These are phyloP conservation scores for Drosophila atroscutellata DNA, from an alignment of 2,888 invertebrate genomes.

Conservation along the genomic window DNA sequence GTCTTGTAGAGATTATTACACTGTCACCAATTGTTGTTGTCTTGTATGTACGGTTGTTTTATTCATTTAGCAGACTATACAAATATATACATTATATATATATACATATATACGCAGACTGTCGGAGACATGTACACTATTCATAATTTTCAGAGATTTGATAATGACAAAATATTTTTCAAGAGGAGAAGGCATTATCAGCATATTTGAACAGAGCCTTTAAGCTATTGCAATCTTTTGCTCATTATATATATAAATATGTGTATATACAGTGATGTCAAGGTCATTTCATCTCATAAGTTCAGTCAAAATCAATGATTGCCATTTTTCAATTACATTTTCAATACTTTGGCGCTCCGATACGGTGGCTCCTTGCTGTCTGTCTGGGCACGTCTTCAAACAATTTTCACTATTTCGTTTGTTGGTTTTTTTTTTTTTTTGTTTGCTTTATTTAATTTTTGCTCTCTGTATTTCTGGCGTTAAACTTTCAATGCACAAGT, in stretches of 20 bases:
- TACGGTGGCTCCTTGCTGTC: conserved; percentile 25
- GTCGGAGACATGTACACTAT: background rate
- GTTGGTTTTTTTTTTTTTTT: conserved; percentile 1
- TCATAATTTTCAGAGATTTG: background rate
- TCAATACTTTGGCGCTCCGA: conserved; percentile 32
- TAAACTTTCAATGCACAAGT: conserved; percentile 46
- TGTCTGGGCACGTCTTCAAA: conserved; percentile 33
- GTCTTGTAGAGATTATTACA: conserved; percentile 40
- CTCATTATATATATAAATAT: background rate
- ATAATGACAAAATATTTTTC: background rate
- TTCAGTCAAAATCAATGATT: background rate
- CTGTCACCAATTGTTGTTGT: conserved; percentile 30
- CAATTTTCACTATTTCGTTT: conserved; percentile 45
- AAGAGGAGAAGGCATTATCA: no score
- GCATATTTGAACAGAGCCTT: background rate
- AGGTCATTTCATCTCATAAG: conserved; percentile 32
- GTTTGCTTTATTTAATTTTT: conserved; percentile 6
- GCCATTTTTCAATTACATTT: conserved; percentile 66
- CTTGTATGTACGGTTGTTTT: no score
- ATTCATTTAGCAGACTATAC: background rate
- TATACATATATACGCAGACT: no score
- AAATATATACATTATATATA: no score
- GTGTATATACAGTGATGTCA: conserved; percentile 20
- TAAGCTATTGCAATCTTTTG: background rate
- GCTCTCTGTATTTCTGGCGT: conserved; percentile 17